Conservation (phyloP, 2,113 vertebrate genomes). For the Ceyx melanurus region DNA sequence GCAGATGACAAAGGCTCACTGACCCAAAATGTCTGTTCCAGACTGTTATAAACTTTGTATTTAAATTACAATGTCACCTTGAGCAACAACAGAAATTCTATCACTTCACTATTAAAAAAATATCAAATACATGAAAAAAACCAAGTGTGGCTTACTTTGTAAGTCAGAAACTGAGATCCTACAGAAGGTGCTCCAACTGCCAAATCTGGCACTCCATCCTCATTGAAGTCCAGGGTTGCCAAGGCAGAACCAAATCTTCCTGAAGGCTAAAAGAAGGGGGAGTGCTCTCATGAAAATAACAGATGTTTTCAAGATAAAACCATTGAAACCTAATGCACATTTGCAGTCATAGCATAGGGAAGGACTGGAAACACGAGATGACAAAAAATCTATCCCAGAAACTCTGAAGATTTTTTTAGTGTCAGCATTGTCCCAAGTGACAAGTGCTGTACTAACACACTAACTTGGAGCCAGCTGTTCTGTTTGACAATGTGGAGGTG, state of each 20-base stretch:
- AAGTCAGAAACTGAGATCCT: conserved; percentile 74
- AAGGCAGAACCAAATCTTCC: conserved; percentile 81
- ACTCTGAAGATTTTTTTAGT: neutral
- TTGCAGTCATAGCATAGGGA: neutral
- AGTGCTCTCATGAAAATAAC: neutral
- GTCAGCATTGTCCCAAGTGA: neutral
- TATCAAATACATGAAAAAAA: neutral
- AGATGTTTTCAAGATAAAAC: neutral
- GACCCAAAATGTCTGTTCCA: neutral
- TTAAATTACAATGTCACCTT: neutral
- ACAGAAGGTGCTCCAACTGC: conserved; percentile 78
- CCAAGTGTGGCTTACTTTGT: conserved; percentile 60
- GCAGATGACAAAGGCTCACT: neutral
- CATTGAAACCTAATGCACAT: neutral
- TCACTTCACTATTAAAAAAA: neutral
- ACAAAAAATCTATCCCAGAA: neutral
- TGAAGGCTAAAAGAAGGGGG: conserved; percentile 63
- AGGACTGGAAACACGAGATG: neutral
- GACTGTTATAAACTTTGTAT: neutral
- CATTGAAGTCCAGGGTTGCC: conserved; percentile 78
- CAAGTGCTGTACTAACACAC: neutral
- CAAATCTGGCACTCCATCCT: conserved; percentile 74
- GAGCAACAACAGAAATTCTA: neutral
- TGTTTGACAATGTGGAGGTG: neutral
- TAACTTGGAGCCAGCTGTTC: neutral